These are phyloP conservation scores for Kryphioiulus occultus DNA, from an alignment of 2,888 invertebrate genomes.

Conservation along the genomic window DNA sequence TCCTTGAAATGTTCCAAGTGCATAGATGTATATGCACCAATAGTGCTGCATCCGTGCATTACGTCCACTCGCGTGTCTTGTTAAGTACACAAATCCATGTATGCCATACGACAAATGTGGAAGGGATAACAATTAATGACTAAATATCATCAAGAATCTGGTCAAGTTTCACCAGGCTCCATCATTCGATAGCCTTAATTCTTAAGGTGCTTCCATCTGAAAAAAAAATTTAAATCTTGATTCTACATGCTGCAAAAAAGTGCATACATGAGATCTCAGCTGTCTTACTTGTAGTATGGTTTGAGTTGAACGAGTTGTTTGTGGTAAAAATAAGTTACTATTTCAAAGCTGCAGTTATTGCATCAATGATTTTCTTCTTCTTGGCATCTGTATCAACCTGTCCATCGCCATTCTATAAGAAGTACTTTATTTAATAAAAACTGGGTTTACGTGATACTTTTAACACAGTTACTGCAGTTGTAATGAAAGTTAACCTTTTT, in stretches of 20 bases:
- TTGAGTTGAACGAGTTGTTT: not conserved
- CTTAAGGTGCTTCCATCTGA: not conserved
- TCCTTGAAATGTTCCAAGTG: no score
- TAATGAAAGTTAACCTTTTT: not conserved
- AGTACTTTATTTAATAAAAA: not conserved
- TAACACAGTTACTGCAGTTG: not conserved
- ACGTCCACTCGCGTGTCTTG: not conserved
- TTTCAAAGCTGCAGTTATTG: not conserved
- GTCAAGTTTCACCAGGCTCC: conserved; percentile 1
- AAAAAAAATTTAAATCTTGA: not conserved
- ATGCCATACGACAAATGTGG: not conserved
- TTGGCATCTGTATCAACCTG: not conserved
- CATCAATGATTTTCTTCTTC: conserved; percentile 24
- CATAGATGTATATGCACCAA: no score
- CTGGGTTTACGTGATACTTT: not conserved
- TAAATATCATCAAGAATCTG: conserved; percentile 4
- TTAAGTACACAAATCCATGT: not conserved
- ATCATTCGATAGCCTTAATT: not conserved
- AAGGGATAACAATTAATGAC: not conserved
- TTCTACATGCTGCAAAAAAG: no score
- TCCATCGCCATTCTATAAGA: conserved; percentile 22
- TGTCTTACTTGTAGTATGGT: not conserved
- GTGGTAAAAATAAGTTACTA: not conserved
- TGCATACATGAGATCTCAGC: not conserved
- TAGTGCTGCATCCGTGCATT: no score